Conservation (phyloP, 92 coral and sea anemone species). For the Parazoanthus atlanticus region DNA sequence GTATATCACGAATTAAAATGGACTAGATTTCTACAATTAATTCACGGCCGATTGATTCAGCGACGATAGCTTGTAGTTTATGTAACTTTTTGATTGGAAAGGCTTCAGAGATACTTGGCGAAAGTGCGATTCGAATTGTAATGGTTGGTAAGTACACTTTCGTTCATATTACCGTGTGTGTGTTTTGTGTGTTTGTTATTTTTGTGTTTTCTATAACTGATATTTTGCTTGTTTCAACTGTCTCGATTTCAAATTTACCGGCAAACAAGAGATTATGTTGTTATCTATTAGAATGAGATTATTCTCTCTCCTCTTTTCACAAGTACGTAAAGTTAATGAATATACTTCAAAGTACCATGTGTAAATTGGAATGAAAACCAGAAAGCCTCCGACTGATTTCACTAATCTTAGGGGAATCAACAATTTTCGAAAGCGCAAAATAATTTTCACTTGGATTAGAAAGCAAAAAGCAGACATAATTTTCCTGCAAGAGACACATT, state of each 20-base stretch:
- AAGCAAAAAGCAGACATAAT: background rate
- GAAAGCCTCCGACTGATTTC: background rate
- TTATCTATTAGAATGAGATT: background rate
- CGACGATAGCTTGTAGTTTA: background rate
- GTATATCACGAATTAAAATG: background rate
- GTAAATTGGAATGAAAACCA: background rate
- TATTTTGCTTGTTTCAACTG: background rate
- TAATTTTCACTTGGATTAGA: too few species aligned
- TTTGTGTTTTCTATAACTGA: background rate
- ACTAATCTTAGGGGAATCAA: too few species aligned
- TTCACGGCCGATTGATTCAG: too few species aligned
- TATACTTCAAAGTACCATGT: background rate
- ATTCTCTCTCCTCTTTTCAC: background rate
- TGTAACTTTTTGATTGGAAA: background rate
- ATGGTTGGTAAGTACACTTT: background rate
- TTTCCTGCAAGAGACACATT: conserved; percentile 36
- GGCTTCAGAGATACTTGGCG: background rate
- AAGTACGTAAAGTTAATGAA: background rate
- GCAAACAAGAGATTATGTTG: too few species aligned
- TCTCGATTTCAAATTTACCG: background rate
- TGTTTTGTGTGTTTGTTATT: background rate
- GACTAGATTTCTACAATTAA: too few species aligned
- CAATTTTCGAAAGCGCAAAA: background rate
- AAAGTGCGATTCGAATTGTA: background rate
- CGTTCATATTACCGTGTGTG: background rate